Conservation (phyloP, 2,888 invertebrate genomes). For the Chloroclystis v-ata region DNA sequence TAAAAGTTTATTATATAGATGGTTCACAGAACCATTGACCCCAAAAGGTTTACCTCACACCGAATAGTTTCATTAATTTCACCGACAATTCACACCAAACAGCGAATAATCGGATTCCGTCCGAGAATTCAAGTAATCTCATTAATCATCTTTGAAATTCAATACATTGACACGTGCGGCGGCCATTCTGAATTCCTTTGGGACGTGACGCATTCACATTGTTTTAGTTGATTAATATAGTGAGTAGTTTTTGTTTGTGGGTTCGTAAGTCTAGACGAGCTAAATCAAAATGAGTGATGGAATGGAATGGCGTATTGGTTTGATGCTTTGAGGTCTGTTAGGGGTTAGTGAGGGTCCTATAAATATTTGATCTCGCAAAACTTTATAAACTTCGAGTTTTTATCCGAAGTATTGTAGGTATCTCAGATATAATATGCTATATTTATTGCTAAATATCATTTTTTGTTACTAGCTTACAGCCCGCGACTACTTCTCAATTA, state of each 20-base stretch:
- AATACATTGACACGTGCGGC: slow-evolving; percentile 68
- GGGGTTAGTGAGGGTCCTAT: too few species aligned
- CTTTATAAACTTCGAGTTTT: too few species aligned
- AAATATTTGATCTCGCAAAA: too few species aligned
- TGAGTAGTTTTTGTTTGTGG: background rate
- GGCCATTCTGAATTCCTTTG: slow-evolving; percentile 57
- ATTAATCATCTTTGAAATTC: slow-evolving; percentile 75
- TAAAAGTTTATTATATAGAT: too few species aligned
- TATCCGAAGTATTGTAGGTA: too few species aligned
- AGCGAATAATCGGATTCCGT: slow-evolving; percentile 44
- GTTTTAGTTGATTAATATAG: slow-evolving; percentile 8
- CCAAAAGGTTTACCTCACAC: background rate
- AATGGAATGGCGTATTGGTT: too few species aligned
- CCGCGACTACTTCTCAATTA: too few species aligned
- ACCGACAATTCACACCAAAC: slow-evolving; percentile 26
- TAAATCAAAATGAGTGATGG: background rate
- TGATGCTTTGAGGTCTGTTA: too few species aligned
- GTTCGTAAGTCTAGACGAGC: background rate
- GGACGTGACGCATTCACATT: slow-evolving; percentile 36
- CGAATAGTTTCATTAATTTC: slow-evolving; percentile 15
- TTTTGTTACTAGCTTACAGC: too few species aligned
- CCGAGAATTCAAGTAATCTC: slow-evolving; percentile 61
- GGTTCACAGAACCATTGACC: too few species aligned
- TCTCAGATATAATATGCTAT: too few species aligned
- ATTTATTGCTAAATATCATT: too few species aligned